Evolutionary conservation across 2,888 invertebrate species (phyloP), one percentile per base, ranked within the genome.

Genomic region (Pemphredon lugubris): DNA sequence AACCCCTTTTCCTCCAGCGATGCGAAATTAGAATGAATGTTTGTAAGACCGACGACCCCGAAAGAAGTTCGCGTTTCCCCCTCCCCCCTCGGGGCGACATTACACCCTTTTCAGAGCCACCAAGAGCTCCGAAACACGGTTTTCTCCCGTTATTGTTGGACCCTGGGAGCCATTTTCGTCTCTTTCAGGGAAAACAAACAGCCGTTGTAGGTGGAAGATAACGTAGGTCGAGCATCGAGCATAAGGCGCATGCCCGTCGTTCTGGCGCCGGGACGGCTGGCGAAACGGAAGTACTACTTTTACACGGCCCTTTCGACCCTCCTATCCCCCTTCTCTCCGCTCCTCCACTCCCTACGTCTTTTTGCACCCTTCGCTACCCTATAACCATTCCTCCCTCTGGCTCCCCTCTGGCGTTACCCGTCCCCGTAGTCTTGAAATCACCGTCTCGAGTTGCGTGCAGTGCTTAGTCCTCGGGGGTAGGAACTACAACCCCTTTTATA

Each of bases 221-320:
- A 71, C 70, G 64, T 48, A 37, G 21, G 16, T 13, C 40, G 20
- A 45, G 20, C 20, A 30, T 34, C 48, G 57, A 26, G 16, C 11
- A 34, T 7, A 64, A 44, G 40, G 73, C 81, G 80, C 81, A 76
- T 72, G 81, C 78, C 21, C 81, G 66, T 64, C 72, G 74, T 61
- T 50, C 73, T 79, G 89, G 89, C 87, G 88, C 88, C 88, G 79
- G 77, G 73, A 79, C 72, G 86, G 79, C 88, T 88, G 85, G 79
- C 79, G 79, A 75, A 86, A 79, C 88, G 89, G 88, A 88, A 88
- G 88, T 86, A 83, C 88, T 87, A 86, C 88, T 88, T 87, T 88
- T 86, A 87, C 84, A 82, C 84, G 81, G 75, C 80, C 77, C 80
- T 73, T 74, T 77, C 83, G 72, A 77, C 81, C 79, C 75, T 65